Percentiles rank a stretch among this genome's conserved stretches.
Evolutionary conservation across 2,888 invertebrate genomes (phyloP).

Genomic region (Coenonympha arcania): DNA sequence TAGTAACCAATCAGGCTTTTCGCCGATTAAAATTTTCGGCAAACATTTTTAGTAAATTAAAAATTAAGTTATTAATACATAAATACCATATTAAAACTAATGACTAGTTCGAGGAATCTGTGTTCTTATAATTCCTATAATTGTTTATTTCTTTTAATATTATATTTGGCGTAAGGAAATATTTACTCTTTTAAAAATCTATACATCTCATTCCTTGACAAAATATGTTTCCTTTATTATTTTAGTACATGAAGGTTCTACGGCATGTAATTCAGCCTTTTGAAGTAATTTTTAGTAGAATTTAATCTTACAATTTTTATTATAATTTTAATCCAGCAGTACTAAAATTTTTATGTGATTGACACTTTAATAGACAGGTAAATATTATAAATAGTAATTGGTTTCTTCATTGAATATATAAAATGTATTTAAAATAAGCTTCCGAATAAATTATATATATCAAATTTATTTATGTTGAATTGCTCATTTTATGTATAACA

Average conservation of each 20-base stretch:
- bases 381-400: neutral
- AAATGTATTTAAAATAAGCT: neutral
- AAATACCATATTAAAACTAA: constrained; percentile 24
- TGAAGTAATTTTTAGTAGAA: neutral
- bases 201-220: neutral
- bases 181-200: neutral
- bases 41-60: constrained; percentile 11
- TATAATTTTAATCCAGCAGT: too few relatives aligned
- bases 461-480: neutral
- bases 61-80: constrained; percentile 14
- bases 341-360: neutral
- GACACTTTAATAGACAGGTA: constrained; percentile 10
- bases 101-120: constrained; percentile 48
- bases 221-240: neutral
- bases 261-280: constrained; percentile 2
- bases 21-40: constrained; percentile 26
- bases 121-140: constrained; percentile 26
- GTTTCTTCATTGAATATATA: constrained; percentile 1
- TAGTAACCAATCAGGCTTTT: constrained; percentile 57
- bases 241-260: neutral
- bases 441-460: too few relatives aligned
- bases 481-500: constrained; percentile 1
- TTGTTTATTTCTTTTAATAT: neutral
- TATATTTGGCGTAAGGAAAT: neutral
- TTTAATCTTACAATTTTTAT: too few relatives aligned